Conservation (phyloP, 92 coral and sea anemone genomes). For the Epizoanthus fatuus region DNA sequence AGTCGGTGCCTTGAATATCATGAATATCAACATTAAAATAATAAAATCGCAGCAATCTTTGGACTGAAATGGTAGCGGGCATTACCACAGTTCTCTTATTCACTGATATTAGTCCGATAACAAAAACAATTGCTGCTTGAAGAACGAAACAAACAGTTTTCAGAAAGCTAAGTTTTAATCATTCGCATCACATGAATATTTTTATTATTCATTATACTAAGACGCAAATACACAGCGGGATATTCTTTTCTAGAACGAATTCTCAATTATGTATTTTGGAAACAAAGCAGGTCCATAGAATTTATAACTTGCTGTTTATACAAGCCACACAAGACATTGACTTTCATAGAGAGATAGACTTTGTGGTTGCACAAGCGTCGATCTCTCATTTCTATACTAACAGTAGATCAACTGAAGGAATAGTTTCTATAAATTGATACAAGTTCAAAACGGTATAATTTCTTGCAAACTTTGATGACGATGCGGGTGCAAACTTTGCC, state of each 20-base stretch:
- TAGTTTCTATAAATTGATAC: no score
- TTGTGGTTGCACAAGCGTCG: not conserved
- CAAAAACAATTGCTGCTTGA: no score
- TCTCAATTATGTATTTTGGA: conserved; percentile 2
- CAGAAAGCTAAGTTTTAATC: not conserved
- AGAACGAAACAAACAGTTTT: not conserved
- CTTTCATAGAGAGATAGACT: not conserved
- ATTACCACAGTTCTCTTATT: no score
- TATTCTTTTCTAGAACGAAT: not conserved
- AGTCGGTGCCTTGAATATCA: no score
- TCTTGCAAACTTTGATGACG: not conserved
- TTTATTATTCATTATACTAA: not conserved
- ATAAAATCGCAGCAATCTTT: no score
- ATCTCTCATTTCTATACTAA: not conserved
- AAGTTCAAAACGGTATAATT: not conserved
- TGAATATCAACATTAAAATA: no score
- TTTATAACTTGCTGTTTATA: not conserved
- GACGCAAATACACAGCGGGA: not conserved
- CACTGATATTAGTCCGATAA: no score
- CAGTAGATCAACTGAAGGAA: no score
- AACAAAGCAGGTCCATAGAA: conserved; percentile 17
- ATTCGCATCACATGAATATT: not conserved
- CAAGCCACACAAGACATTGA: no score
- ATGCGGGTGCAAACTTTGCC: not conserved
- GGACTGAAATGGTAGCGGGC: no score